Base-by-base conservation (phyloP, 35 echinoderm and acorn worm genomes). In the Patiria miniata region DNA sequence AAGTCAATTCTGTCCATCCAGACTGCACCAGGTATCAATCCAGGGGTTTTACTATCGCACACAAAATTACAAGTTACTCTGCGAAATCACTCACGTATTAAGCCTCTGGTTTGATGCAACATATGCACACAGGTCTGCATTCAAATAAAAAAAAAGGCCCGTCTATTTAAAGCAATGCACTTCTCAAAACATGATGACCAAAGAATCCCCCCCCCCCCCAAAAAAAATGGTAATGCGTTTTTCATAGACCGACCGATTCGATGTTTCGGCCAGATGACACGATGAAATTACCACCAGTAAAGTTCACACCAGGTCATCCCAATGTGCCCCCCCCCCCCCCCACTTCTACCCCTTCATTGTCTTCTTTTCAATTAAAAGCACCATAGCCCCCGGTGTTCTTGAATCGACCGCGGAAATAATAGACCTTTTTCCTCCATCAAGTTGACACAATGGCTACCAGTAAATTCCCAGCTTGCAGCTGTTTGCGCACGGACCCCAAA, bases 401-500 rank as follows among this genome's bases (percentile, higher is more conserved):
- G 26, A 32, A 73, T 73, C 65, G 26, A 73, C 65, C 26, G 34
- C 23, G 8, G 65, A 34, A 32, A 73, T 73, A 73, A 73, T 73
- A 73, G 26, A 73, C 65, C 65, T 73, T 32, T 34, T 73, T 34
- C 26, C 65, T 60, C 65, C 14, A 73, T 36, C 65, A 73, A 26
- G 34, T 73, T 73, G 65, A 73, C 65, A 73, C 65, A 73, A 73
- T 28, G 65, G 65, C 65, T 73, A 73, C 65, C 26, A 10, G 21
- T 73, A 73, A 73, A 73, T 73, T 73, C 65, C 65, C 23, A 73
- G 65, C 65, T 73, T 73, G 65, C 65, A 73, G 65, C 65, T 73
- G 65, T 73, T 73, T 73, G 34, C 29, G 19, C 65, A 32, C 26
- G 26, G 26, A 73, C 65, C 21, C 21, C 21, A 73, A 73, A 73